Evolutionary conservation across 2,888 invertebrate species (phyloP).

Genomic region (Zhuqinia jingwanae): DNA sequence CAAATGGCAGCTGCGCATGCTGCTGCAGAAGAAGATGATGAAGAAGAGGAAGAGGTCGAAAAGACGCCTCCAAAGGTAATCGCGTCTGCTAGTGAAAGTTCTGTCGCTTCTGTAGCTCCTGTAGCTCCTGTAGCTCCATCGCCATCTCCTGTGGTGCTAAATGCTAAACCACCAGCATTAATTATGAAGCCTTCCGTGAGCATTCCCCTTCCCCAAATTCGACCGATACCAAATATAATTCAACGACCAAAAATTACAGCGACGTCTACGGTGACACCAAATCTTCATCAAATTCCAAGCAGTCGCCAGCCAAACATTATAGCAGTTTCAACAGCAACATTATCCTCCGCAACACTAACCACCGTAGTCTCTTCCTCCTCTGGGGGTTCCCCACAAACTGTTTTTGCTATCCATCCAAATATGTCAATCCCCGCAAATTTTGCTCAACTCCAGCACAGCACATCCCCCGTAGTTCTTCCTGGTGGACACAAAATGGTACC

Average conservation of each 20-base stretch:
- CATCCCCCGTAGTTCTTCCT: constrained; percentile 72
- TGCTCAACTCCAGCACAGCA: constrained; percentile 70
- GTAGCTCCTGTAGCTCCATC: background rate
- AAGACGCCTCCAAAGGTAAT: too few relatives aligned
- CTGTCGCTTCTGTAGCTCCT: too few relatives aligned
- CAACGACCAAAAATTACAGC: constrained; percentile 70
- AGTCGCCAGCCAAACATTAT: constrained; percentile 60
- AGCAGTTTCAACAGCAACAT: constrained; percentile 45
- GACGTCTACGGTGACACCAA: constrained; percentile 3
- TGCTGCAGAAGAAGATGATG: background rate
- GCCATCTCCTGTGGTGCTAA: too few relatives aligned
- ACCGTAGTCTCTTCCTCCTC: constrained; percentile 50
- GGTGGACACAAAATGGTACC: constrained; percentile 80
- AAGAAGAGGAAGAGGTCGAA: background rate
- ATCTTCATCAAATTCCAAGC: constrained; percentile 51
- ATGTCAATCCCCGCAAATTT: constrained; percentile 73
- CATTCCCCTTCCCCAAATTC: constrained; percentile 49
- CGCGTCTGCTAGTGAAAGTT: too few relatives aligned
- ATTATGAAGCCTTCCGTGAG: constrained; percentile 27
- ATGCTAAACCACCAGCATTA: background rate
- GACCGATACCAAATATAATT: constrained; percentile 72
- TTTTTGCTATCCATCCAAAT: constrained; percentile 78
- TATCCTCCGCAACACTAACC: constrained; percentile 47
- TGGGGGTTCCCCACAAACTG: constrained; percentile 68
- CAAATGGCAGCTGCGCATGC: background rate